A percentile compares a stretch with the other conserved stretches of the same genome.
phyloP scores from a whole-genome alignment of 2,797 vertebrate species.

The Tenualosa ilisha region DNA sequence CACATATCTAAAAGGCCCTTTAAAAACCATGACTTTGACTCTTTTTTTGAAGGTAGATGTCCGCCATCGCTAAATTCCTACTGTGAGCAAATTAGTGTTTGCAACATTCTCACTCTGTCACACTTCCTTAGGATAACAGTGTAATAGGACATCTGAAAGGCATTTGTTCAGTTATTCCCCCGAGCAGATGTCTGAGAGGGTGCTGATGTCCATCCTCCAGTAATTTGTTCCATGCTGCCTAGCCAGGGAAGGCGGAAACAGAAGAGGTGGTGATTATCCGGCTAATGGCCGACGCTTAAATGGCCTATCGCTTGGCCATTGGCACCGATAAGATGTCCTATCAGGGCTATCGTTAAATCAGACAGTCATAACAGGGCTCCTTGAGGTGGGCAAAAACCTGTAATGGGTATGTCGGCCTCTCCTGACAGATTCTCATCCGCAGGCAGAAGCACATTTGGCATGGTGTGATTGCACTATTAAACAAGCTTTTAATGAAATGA shows the following conservation, averaged over 20 bases:
- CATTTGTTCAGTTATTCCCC: not conserved
- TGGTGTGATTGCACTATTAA: conserved; percentile 46
- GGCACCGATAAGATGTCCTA: conserved; percentile 39
- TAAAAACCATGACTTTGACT: not conserved
- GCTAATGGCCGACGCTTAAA: conserved; percentile 44
- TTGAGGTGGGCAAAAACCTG: conserved; percentile 19
- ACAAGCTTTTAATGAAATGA: conserved; percentile 33
- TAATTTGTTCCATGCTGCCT: not conserved
- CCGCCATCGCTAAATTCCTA: not conserved
- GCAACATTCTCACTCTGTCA: not conserved
- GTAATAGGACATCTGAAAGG: not conserved
- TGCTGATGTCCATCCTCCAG: not conserved
- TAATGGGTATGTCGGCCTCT: conserved; percentile 36
- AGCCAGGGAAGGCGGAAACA: not conserved
- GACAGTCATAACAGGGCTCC: conserved; percentile 36
- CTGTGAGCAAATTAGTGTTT: not conserved
- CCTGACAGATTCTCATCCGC: conserved; percentile 30
- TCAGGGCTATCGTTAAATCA: conserved; percentile 38
- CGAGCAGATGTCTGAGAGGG: not conserved
- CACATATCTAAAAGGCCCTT: not conserved
- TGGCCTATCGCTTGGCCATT: not conserved
- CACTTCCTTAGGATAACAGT: not conserved
- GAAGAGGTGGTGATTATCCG: conserved; percentile 36
- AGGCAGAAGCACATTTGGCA: conserved; percentile 44
- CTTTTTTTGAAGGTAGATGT: not conserved